Conservation (phyloP, 2,888 invertebrate species). For the Cacoxenus indagator region DNA sequence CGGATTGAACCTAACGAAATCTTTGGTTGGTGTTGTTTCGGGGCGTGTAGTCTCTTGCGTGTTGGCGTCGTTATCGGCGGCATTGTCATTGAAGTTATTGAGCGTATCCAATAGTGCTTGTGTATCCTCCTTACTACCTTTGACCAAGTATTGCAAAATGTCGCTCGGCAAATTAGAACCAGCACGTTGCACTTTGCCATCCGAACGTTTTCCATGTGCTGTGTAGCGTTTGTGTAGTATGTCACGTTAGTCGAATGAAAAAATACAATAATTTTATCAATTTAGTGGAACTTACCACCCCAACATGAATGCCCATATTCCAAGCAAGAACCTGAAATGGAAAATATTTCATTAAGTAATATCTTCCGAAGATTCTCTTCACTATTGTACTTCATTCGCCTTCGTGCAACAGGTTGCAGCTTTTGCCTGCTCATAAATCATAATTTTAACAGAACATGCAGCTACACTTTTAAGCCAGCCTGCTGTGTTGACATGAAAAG, state of each 20-base stretch:
- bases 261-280: neutral
- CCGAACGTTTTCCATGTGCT: conserved; percentile 65
- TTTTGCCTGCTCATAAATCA: neutral
- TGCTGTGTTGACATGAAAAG: neutral
- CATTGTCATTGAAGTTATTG: neutral
- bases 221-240: no score
- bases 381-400: neutral
- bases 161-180: conserved; percentile 10
- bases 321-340: conserved; percentile 64
- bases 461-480: neutral
- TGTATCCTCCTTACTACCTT: conserved; percentile 37
- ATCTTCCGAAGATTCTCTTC: neutral
- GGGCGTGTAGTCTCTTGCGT: neutral
- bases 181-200: conserved; percentile 34
- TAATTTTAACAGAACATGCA: neutral
- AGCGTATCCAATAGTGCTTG: neutral
- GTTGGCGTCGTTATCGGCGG: neutral
- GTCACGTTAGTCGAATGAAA: neutral
- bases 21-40: neutral
- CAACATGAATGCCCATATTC: conserved; percentile 70
- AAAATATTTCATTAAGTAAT: conserved; percentile 9
- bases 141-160: conserved; percentile 3
- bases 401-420: neutral
- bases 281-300: conserved; percentile 62
- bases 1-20: neutral